phyloP scores from a whole-genome alignment of 2,888 invertebrate species.

The Chrysina gloriosa region DNA sequence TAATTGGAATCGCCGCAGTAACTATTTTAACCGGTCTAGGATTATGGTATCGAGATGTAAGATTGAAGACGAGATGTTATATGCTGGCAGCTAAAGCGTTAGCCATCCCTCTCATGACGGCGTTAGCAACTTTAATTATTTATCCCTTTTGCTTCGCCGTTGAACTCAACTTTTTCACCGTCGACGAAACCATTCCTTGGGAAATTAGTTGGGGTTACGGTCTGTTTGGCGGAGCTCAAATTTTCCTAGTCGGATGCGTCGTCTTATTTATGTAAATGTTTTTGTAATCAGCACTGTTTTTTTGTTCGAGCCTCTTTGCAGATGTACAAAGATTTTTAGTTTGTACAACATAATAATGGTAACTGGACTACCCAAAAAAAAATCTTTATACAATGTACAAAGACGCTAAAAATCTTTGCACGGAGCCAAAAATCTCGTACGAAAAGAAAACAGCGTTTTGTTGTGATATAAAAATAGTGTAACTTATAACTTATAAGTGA shows the following conservation, averaged over 20 bases:
- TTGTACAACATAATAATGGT: too few species aligned
- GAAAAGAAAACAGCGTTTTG: too few species aligned
- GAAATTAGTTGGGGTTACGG: slow-evolving; percentile 9
- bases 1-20: not conserved
- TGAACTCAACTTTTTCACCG: slow-evolving; percentile 1
- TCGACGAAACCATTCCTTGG: not conserved
- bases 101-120: not conserved
- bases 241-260: slow-evolving; percentile 12
- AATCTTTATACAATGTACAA: too few species aligned
- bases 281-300: too few species aligned
- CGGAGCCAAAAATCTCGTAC: too few species aligned
- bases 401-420: too few species aligned
- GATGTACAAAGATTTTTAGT: too few species aligned
- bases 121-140: not conserved
- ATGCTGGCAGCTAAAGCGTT: slow-evolving; percentile 20
- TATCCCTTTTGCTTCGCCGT: slow-evolving; percentile 10
- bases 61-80: slow-evolving; percentile 1
- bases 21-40: slow-evolving; percentile 2
- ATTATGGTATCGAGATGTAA: not conserved
- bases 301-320: too few species aligned
- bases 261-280: slow-evolving; percentile 18
- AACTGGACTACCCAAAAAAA: too few species aligned
- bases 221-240: slow-evolving; percentile 12
- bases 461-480: too few species aligned
- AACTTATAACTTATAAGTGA: too few species aligned